Conservation (phyloP, 2,113 vertebrate genomes). For the Ceratotherium simum region DNA sequence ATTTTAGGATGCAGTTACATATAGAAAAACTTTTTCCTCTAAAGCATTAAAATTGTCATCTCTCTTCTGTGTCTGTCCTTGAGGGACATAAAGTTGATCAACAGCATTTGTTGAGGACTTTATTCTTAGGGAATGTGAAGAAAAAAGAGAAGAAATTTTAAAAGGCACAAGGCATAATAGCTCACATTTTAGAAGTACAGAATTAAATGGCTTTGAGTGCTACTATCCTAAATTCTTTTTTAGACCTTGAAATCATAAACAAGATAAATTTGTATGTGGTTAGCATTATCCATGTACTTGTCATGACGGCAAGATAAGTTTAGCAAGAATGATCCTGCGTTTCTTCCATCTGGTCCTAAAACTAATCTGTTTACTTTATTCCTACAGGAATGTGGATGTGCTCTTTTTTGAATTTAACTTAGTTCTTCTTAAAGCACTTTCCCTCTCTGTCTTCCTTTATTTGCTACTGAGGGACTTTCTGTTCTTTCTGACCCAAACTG, state of each 20-base stretch:
- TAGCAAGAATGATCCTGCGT: background rate
- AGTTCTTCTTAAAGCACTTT: conserved; percentile 5
- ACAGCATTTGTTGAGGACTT: background rate
- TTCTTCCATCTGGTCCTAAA: background rate
- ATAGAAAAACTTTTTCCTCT: background rate
- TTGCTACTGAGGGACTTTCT: background rate
- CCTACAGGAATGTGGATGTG: background rate
- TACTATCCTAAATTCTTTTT: background rate
- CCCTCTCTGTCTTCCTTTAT: background rate
- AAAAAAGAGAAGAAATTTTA: background rate
- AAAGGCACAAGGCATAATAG: background rate
- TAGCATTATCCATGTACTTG: background rate
- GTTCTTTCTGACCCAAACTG: background rate
- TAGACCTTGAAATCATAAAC: background rate
- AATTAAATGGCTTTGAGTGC: background rate
- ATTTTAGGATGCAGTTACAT: background rate
- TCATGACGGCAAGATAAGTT: background rate
- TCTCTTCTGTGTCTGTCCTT: conserved; percentile 35
- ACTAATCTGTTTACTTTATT: background rate
- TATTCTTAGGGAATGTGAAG: background rate
- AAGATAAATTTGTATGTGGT: background rate
- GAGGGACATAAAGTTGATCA: background rate
- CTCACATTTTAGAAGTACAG: background rate
- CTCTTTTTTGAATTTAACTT: background rate
- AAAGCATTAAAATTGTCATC: background rate